Percentiles rank a stretch among this genome's conserved stretches.
phyloP scores from a whole-genome alignment of 2,113 vertebrate genomes.

The Myotis yumanensis region DNA sequence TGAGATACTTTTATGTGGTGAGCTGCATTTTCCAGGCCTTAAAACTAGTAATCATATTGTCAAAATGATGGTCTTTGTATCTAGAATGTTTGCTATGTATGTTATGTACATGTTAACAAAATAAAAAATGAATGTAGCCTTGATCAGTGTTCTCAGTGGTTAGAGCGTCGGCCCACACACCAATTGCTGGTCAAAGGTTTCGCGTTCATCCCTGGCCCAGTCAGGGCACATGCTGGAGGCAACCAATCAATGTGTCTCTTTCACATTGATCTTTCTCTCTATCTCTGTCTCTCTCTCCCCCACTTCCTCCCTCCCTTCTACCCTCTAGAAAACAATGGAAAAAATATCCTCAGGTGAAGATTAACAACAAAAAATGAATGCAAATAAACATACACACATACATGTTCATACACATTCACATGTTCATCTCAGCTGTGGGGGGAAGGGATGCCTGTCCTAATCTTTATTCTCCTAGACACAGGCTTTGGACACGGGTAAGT shows the following conservation, averaged over 20 bases:
- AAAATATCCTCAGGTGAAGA: too few species aligned
- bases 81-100: background rate
- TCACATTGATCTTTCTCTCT: too few species aligned
- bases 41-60: background rate
- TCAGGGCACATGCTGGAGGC: too few species aligned
- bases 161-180: too few species aligned
- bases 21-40: constrained; percentile 70
- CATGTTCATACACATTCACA: background rate
- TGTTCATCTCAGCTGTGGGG: background rate
- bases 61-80: background rate
- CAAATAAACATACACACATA: background rate
- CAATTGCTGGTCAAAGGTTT: too few species aligned
- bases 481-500: background rate
- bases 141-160: too few species aligned
- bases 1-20: constrained; percentile 59
- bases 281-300: too few species aligned
- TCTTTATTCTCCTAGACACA: background rate
- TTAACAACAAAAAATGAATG: too few species aligned
- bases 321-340: too few species aligned
- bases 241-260: too few species aligned
- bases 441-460: background rate
- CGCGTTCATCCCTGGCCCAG: too few species aligned
- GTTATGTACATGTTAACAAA: background rate
- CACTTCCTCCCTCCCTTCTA: too few species aligned
- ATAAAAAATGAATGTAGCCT: background rate